Conservation (phyloP, 37 sponge, comb jelly and placozoan genomes). For the Hexactinellida sp. region DNA sequence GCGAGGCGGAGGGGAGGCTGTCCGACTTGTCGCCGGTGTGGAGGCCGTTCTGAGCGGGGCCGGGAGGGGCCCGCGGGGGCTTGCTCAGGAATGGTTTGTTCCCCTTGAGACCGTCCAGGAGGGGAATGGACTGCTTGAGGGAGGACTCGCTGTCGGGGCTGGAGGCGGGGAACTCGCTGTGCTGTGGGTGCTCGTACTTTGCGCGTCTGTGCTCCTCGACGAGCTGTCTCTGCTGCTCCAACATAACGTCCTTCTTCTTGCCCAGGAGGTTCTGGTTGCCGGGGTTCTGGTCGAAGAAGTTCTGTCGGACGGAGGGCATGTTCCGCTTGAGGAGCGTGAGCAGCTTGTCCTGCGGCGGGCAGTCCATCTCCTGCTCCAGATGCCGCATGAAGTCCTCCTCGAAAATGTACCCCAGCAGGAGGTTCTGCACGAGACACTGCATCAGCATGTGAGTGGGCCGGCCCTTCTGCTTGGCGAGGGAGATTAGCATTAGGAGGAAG, state of each 20-base stretch:
- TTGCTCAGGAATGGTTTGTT: neutral
- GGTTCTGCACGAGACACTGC: slow-evolving; percentile 9
- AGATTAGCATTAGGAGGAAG: neutral
- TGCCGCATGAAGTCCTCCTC: slow-evolving; percentile 4
- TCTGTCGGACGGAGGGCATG: neutral
- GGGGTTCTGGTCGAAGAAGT: slow-evolving; percentile 7
- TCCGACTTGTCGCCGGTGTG: neutral
- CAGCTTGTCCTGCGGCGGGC: slow-evolving; percentile 5
- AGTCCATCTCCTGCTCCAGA: slow-evolving; percentile 19
- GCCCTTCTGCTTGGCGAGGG: neutral
- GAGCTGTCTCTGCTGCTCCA: slow-evolving; percentile 16
- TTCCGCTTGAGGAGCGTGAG: neutral
- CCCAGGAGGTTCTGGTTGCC: neutral
- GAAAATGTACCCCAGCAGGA: slow-evolving; percentile 1
- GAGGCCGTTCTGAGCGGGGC: neutral
- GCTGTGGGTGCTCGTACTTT: neutral
- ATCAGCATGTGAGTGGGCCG: slow-evolving; percentile 2
- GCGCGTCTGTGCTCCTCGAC: slow-evolving; percentile 4
- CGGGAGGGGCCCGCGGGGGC: neutral
- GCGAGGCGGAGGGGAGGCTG: neutral
- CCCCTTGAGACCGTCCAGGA: neutral
- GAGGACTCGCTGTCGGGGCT: neutral
- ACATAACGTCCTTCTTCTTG: neutral
- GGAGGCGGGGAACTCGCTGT: neutral
- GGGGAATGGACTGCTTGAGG: neutral